A percentile compares a stretch with the other conserved stretches of the same genome.
phyloP scores from a whole-genome alignment of 2,797 vertebrate species.

The Pipistrellus kuhlii region DNA sequence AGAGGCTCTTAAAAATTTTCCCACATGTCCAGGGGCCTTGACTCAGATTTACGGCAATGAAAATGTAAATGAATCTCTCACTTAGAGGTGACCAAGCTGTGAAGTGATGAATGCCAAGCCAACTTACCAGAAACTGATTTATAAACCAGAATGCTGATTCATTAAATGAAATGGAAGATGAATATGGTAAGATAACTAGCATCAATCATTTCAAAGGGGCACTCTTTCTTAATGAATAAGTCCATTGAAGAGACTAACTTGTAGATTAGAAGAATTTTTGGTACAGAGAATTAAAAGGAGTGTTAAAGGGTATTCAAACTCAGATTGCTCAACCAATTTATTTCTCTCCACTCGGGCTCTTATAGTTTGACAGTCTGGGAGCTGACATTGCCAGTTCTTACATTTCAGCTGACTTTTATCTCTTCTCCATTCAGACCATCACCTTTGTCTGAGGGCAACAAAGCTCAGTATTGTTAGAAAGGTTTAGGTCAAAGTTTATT shows the following conservation, averaged over 20 bases:
- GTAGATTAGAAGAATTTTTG: slow-evolving; percentile 41
- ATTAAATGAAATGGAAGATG: slow-evolving; percentile 74
- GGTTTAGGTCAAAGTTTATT: slow-evolving; percentile 43
- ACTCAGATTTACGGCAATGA: slow-evolving; percentile 61
- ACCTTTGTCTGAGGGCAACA: slow-evolving; percentile 18
- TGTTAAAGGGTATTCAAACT: slow-evolving; percentile 21
- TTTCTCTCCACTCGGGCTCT: background rate
- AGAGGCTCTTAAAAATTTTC: slow-evolving; percentile 47
- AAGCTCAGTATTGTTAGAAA: slow-evolving; percentile 4
- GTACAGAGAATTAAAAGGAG: slow-evolving; percentile 9
- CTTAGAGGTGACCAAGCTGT: slow-evolving; percentile 33
- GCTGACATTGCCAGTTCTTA: background rate
- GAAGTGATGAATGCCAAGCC: slow-evolving; percentile 66
- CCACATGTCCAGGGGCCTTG: slow-evolving; percentile 8
- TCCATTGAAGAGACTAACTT: slow-evolving; percentile 59
- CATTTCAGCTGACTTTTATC: slow-evolving; percentile 42
- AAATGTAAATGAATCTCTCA: slow-evolving; percentile 67
- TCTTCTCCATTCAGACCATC: slow-evolving; percentile 15
- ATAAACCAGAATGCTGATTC: slow-evolving; percentile 75
- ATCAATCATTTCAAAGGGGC: slow-evolving; percentile 73
- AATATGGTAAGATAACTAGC: slow-evolving; percentile 67
- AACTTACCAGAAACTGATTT: slow-evolving; percentile 74
- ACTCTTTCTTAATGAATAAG: slow-evolving; percentile 64
- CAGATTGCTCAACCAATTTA: background rate
- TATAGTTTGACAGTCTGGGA: background rate